phyloP scores from a whole-genome alignment of 2,888 invertebrate genomes.

The Pristionchus maxplancki region DNA sequence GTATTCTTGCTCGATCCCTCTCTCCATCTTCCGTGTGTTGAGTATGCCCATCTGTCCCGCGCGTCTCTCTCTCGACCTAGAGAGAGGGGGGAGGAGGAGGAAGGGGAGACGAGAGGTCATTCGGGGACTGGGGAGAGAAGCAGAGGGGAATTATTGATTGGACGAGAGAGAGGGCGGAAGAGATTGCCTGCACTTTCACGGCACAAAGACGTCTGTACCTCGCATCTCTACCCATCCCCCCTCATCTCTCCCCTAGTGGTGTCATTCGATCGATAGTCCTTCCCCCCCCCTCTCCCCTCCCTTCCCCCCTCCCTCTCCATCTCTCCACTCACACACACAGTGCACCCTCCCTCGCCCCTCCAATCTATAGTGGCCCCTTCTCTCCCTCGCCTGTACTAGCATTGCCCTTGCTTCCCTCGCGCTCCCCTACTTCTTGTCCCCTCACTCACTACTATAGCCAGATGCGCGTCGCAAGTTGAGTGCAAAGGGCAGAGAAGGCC shows the following conservation, averaged over 20 bases:
- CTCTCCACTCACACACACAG: neutral
- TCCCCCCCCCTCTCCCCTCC: neutral
- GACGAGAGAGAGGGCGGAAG: neutral
- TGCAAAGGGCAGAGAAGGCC: neutral
- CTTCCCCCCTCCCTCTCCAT: neutral
- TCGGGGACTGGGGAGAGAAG: neutral
- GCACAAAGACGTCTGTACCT: conserved; percentile 9
- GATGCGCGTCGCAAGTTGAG: neutral
- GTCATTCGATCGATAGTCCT: conserved; percentile 28
- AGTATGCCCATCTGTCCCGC: conserved; percentile 35
- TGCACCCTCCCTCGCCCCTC: too few species aligned
- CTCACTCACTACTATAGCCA: too few species aligned
- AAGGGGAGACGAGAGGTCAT: conserved; percentile 10
- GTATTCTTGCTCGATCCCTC: neutral
- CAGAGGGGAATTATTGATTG: conserved; percentile 23
- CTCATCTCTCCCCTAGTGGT: neutral
- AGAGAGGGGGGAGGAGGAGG: neutral
- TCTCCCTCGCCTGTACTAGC: conserved; percentile 32
- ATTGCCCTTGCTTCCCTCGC: neutral
- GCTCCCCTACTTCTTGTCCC: neutral
- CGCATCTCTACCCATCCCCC: neutral
- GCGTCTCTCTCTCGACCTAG: conserved; percentile 8
- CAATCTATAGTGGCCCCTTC: too few species aligned
- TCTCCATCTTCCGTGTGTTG: neutral
- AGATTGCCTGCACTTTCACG: neutral